Base-by-base conservation (phyloP, 2,888 invertebrate species). In the Scaptomyza caliginosa region DNA sequence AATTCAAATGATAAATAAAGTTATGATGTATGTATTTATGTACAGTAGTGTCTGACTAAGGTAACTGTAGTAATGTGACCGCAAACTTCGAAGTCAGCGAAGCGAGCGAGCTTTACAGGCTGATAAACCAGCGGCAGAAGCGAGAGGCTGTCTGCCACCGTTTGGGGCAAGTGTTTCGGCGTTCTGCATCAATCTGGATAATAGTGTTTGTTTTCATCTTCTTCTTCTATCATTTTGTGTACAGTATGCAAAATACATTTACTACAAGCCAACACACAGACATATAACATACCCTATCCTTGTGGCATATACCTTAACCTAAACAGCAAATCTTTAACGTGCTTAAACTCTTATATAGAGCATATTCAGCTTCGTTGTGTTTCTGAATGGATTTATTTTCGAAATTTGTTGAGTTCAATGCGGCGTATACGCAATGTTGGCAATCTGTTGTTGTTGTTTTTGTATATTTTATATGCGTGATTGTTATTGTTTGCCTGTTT, bases 401-500 rank as follows among this genome's bases (percentile, higher is more conserved):
- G 3, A 10, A 1, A 8, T 30, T 30, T n/a, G 4, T 17, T 17
- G 13, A 36, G 2, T 36, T 21, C 62, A 69, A 67, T 75, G 59
- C 57, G 58, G 77, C 80, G 80, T 83, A 83, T 80, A 64, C 83
- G 83, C 80, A 66, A 83, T 83, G 73, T 49, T 74, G 69, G 74
- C 73, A 74, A 74, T 74, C 74, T 74, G 70, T 56, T 26, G 23
- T 10, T 16, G 24, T 23, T 40, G 16, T 26, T 43, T 2, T 26
- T 85, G 74, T 77, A 74, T 81, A 77, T 78, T 85, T 82, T 82
- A 68, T 85, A 71, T 85, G 79, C 83, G 60, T 79, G 80, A 81
- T 86, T 81, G 81, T 88, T 88, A 84, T 80, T 84, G 87, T 83
- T 86, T 85, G 88, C 86, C 78, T 66, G 82, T 68, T 70, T 7